phyloP scores from a whole-genome alignment of 2,797 vertebrate genomes.

The Cyclura pinguis region DNA sequence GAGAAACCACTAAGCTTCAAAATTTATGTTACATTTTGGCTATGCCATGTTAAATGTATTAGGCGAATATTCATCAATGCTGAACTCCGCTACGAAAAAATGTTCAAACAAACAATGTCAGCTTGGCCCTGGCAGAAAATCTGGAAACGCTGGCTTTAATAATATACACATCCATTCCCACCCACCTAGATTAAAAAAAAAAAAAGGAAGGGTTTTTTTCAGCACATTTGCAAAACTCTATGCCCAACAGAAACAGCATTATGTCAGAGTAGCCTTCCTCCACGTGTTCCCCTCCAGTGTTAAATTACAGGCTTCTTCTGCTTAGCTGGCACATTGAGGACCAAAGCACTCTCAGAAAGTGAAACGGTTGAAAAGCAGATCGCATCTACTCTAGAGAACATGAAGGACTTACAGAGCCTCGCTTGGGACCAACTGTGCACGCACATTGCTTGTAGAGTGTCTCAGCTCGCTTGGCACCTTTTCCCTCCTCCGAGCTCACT shows the following conservation, averaged over 20 bases:
- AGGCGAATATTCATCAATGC: conserved; percentile 74
- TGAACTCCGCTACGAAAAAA: conserved; percentile 60
- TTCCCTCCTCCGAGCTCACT: no score
- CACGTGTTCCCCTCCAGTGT: no score
- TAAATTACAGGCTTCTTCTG: no score
- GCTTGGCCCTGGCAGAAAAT: conserved; percentile 27
- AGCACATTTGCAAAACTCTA: conserved; percentile 51
- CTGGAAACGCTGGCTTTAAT: conserved; percentile 62
- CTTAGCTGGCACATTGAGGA: no score
- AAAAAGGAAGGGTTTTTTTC: conserved; percentile 43
- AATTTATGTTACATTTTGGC: conserved; percentile 70
- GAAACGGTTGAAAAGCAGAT: no score
- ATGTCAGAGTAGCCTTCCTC: neutral
- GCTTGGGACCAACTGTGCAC: no score
- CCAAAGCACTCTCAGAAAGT: no score
- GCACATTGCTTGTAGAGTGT: no score
- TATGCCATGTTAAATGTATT: conserved; percentile 67
- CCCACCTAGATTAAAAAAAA: neutral
- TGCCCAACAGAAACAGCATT: neutral
- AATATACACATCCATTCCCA: conserved; percentile 62
- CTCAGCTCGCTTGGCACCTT: no score
- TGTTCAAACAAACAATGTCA: conserved; percentile 56
- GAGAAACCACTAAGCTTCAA: conserved; percentile 59
- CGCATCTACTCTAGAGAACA: no score
- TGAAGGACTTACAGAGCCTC: no score